Percentiles rank a stretch among this genome's conserved stretches.
These are phyloP conservation scores for Cynoglossus semilaevis DNA, from an alignment of 2,113 vertebrate genomes.

Conservation along the genomic window DNA sequence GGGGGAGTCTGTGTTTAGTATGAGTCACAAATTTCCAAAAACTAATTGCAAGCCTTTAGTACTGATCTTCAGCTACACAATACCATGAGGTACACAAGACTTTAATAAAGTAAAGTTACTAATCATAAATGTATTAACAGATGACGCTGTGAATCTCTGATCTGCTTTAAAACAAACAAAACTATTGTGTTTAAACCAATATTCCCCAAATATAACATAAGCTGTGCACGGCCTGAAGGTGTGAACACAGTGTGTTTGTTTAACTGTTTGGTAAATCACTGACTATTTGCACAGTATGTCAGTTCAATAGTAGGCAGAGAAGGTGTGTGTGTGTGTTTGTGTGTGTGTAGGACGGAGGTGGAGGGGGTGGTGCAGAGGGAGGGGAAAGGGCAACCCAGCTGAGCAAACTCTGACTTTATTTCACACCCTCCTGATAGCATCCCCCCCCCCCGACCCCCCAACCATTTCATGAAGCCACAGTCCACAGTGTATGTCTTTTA, in stretches of 20 bases:
- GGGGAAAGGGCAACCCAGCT: constrained; percentile 56
- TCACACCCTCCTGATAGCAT: constrained; percentile 69
- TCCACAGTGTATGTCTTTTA: constrained; percentile 16
- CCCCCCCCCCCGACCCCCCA: constrained; percentile 29
- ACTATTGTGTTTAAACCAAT: too few species aligned
- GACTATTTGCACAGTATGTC: constrained; percentile 65
- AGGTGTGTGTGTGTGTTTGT: constrained; percentile 48
- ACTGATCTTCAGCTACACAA: constrained; percentile 2
- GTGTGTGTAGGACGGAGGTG: constrained; percentile 45
- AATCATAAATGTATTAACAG: not conserved
- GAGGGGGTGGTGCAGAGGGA: not conserved
- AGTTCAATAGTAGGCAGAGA: constrained; percentile 41
- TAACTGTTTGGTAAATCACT: constrained; percentile 61
- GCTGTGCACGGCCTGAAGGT: constrained; percentile 34
- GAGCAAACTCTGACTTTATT: constrained; percentile 75
- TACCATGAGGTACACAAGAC: not conserved
- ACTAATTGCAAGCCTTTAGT: too few species aligned
- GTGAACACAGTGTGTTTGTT: constrained; percentile 28
- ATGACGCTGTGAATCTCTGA: too few species aligned
- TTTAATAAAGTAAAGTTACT: too few species aligned
- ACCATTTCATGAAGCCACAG: constrained; percentile 40
- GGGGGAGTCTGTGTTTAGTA: constrained; percentile 24
- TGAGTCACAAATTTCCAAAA: constrained; percentile 32
- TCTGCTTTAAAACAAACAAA: too few species aligned
- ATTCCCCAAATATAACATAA: constrained; percentile 10